Evolutionary conservation across 2,113 vertebrate genomes (phyloP).

Genomic region (Notiomystis cincta): DNA sequence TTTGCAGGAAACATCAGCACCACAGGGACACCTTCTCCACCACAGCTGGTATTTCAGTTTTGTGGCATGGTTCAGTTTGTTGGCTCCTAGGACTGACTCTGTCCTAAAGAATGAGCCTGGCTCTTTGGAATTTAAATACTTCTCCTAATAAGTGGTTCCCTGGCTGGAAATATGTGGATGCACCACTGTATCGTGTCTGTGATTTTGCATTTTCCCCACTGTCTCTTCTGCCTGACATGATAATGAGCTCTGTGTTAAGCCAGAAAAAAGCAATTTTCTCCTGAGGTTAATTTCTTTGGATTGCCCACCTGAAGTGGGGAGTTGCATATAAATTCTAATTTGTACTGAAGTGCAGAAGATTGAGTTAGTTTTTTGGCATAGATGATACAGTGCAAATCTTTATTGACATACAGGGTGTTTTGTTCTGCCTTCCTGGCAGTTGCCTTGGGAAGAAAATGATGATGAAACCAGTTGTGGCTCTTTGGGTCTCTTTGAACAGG

Average conservation of each 20-base stretch:
- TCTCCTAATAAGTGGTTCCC: neutral
- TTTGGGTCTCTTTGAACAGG: neutral
- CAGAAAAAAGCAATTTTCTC: constrained; percentile 66
- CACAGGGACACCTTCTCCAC: rapidly evolving
- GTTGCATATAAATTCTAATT: constrained; percentile 54
- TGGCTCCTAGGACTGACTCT: neutral
- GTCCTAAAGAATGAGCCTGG: neutral
- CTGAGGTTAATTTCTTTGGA: constrained; percentile 48
- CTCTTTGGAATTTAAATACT: neutral
- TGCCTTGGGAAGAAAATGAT: neutral
- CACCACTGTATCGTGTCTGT: neutral
- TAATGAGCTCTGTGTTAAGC: constrained; percentile 55
- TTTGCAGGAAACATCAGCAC: neutral
- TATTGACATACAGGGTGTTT: neutral
- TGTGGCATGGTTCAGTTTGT: rapidly evolving
- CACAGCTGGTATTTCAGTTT: rapidly evolving
- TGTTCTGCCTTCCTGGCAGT: neutral
- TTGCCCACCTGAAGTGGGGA: constrained; percentile 47
- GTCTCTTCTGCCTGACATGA: constrained; percentile 49
- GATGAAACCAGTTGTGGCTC: neutral
- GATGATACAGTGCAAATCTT: constrained; percentile 20
- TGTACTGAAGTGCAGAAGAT: constrained; percentile 36
- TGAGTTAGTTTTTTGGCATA: neutral
- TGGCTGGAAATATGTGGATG: neutral
- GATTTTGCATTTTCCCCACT: constrained; percentile 45